Conservation (phyloP, 2,888 invertebrate genomes). For the Eilema griseolum region DNA sequence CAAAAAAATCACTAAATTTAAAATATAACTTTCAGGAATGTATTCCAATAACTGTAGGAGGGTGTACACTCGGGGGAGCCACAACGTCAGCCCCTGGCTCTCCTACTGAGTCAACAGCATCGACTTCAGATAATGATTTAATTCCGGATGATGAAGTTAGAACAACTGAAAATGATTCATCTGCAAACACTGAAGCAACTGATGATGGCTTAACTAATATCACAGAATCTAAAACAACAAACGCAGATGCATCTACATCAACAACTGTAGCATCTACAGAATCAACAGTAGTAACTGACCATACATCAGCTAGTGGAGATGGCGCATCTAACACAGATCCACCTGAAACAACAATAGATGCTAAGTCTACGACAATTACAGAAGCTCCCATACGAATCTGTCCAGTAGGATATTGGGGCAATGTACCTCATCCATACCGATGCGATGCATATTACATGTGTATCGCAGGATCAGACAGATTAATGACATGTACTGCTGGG, state of each 20-base stretch:
- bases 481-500: not conserved
- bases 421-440: constrained; percentile 30
- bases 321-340: not conserved
- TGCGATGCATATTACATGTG: constrained; percentile 40
- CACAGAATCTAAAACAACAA: not conserved
- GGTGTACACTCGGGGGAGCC: constrained; percentile 35
- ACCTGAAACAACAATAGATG: not conserved
- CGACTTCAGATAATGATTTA: not conserved
- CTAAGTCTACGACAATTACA: not conserved
- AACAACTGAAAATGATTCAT: not conserved
- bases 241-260: not conserved
- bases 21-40: constrained; percentile 12
- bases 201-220: not conserved
- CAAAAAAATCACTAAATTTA: too few relatives aligned
- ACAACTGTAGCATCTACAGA: not conserved
- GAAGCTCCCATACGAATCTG: constrained; percentile 16
- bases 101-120: not conserved
- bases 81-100: not conserved
- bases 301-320: not conserved
- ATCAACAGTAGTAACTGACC: not conserved
- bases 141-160: not conserved
- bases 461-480: not conserved
- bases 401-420: constrained; percentile 14
- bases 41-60: constrained; percentile 28
- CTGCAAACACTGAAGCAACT: not conserved